Evolutionary conservation across 2,888 invertebrate genomes (phyloP).

Genomic region (Pammene aurita): DNA sequence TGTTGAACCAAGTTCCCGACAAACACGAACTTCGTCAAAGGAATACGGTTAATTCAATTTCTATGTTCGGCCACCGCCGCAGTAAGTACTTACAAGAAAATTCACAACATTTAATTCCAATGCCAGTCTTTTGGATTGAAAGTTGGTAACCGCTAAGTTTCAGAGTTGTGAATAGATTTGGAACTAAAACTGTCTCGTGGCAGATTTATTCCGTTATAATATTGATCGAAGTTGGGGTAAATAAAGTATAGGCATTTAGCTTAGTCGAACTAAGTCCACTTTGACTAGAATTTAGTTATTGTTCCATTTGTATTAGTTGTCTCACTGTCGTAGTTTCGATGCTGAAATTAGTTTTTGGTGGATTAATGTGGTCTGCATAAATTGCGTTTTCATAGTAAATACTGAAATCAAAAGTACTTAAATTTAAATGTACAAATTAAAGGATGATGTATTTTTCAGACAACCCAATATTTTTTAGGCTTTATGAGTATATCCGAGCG

Average conservation of each 20-base stretch:
- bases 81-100: slow-evolving; percentile 63
- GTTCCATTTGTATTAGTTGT: slow-evolving; percentile 11
- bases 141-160: slow-evolving; percentile 56
- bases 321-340: slow-evolving; percentile 12
- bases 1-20: slow-evolving; percentile 62
- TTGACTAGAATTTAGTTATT: slow-evolving; percentile 10
- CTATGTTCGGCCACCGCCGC: slow-evolving; percentile 65
- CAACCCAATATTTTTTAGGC: too few relatives aligned
- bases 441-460: too few relatives aligned
- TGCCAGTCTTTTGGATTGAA: slow-evolving; percentile 61
- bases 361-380: neutral
- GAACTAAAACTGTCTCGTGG: slow-evolving; percentile 29
- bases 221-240: slow-evolving; percentile 17
- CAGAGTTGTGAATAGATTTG: slow-evolving; percentile 49
- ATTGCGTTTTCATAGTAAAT: neutral
- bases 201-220: slow-evolving; percentile 27
- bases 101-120: slow-evolving; percentile 71
- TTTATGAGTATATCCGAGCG: too few relatives aligned
- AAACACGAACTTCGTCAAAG: slow-evolving; percentile 73
- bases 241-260: slow-evolving; percentile 12
- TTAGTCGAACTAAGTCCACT: slow-evolving; percentile 1
- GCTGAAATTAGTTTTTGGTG: slow-evolving; percentile 11
- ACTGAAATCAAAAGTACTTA: too few relatives aligned
- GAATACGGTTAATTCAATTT: slow-evolving; percentile 74
- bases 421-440: too few relatives aligned